Evolutionary conservation across 2,113 vertebrate species (phyloP).

Genomic region (Labrus mixtus): DNA sequence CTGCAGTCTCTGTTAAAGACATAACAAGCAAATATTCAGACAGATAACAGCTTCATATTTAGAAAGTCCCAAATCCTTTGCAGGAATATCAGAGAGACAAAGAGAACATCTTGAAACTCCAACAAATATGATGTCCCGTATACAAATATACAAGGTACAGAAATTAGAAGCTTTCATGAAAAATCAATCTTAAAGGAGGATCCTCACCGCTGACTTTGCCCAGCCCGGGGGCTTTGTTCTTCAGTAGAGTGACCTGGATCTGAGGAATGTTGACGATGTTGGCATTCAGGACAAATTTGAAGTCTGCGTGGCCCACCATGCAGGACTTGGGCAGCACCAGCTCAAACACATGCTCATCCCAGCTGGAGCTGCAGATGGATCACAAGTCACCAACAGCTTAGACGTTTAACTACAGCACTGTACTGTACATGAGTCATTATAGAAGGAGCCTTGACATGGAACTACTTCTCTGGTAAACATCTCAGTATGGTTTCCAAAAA

Average conservation of each 20-base stretch:
- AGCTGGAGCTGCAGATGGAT: constrained; percentile 89
- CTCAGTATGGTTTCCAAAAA: no score
- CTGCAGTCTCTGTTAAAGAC: constrained; percentile 89
- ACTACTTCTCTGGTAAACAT: no score
- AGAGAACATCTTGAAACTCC: background rate
- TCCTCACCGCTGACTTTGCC: constrained; percentile 96
- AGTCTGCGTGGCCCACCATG: constrained; percentile 99
- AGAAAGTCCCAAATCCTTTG: background rate
- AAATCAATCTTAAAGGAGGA: fast-evolving
- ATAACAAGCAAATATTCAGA: background rate
- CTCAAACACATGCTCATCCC: constrained; percentile 99
- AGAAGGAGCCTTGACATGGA: background rate
- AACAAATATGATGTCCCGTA: no score
- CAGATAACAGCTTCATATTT: background rate
- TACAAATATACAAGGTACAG: background rate
- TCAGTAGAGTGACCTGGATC: constrained; percentile 97
- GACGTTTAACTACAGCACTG: background rate
- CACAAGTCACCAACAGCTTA: background rate
- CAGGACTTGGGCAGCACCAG: constrained; percentile 97
- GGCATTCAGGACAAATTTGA: constrained; percentile 98
- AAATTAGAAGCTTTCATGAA: background rate
- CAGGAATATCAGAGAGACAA: background rate
- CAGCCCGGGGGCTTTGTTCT: constrained; percentile 97
- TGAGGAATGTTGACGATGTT: constrained; percentile 98
- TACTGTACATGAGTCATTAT: background rate